Conservation (phyloP, 2,113 vertebrate genomes). For the Ctenodactylus gundi region DNA sequence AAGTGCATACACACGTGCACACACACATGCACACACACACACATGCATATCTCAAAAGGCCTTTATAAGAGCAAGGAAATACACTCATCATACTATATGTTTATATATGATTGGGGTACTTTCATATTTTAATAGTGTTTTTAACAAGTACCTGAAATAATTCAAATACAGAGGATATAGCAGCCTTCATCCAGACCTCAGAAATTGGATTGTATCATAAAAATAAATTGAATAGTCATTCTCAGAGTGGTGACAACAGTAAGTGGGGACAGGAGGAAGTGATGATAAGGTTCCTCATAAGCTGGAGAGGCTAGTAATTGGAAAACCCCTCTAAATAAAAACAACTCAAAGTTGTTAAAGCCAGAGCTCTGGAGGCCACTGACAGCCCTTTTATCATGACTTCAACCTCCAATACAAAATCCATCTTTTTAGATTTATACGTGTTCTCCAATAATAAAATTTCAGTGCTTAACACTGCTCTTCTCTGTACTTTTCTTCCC, state of each 20-base stretch:
- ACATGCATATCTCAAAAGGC: constrained; percentile 18
- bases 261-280: not conserved
- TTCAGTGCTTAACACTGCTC: constrained; percentile 49
- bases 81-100: not conserved
- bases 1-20: not conserved
- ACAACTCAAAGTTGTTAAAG: constrained; percentile 40
- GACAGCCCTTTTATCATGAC: constrained; percentile 39
- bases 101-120: not conserved
- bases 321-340: constrained; percentile 66
- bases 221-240: constrained; percentile 72
- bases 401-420: constrained; percentile 29
- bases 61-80: constrained; percentile 7
- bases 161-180: not conserved
- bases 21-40: not conserved
- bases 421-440: not conserved
- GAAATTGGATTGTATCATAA: constrained; percentile 50
- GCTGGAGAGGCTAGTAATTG: constrained; percentile 61
- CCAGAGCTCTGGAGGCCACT: not conserved
- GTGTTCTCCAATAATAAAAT: constrained; percentile 27
- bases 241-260: constrained; percentile 8
- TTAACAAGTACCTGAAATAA: constrained; percentile 36
- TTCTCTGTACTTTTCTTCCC: not conserved
- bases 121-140: constrained; percentile 24
- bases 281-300: constrained; percentile 45
- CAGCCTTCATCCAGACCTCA: not conserved